A percentile compares a stretch with the other conserved stretches of the same genome.
phyloP scores from a whole-genome alignment of 92 coral and sea anemone genomes.

The Nematostella vectensis region DNA sequence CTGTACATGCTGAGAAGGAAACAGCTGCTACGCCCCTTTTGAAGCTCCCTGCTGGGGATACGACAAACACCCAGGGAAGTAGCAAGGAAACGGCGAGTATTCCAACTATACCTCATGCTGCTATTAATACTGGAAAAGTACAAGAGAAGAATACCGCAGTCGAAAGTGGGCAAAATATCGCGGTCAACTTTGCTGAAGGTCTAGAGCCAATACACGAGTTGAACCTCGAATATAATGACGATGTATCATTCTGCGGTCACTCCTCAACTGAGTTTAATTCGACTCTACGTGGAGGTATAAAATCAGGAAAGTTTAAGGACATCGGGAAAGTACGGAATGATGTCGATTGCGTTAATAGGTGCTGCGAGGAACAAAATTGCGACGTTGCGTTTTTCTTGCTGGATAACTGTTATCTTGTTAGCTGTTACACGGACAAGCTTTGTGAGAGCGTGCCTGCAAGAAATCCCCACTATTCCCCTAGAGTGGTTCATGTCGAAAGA shows the following conservation, averaged over 20 bases:
- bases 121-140: too few species aligned
- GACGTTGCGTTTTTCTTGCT: constrained; percentile 75
- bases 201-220: constrained; percentile 35
- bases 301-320: constrained; percentile 50
- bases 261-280: constrained; percentile 38
- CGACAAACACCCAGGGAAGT: too few species aligned
- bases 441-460: constrained; percentile 75
- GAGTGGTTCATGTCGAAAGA: constrained; percentile 42
- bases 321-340: constrained; percentile 32
- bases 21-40: background rate
- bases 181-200: constrained; percentile 24
- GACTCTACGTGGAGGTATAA: constrained; percentile 62
- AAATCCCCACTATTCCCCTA: constrained; percentile 39
- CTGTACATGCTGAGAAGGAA: background rate
- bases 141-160: background rate
- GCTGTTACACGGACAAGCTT: constrained; percentile 41
- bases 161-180: constrained; percentile 6
- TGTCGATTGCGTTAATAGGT: constrained; percentile 49
- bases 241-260: constrained; percentile 39
- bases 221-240: constrained; percentile 1
- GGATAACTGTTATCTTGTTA: constrained; percentile 62
- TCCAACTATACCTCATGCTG: too few species aligned
- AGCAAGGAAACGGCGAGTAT: too few species aligned
- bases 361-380: constrained; percentile 48
- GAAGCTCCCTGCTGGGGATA: background rate